These are phyloP conservation scores for Ammospiza caudacuta DNA, from an alignment of 2,113 vertebrate genomes.

Conservation along the genomic window DNA sequence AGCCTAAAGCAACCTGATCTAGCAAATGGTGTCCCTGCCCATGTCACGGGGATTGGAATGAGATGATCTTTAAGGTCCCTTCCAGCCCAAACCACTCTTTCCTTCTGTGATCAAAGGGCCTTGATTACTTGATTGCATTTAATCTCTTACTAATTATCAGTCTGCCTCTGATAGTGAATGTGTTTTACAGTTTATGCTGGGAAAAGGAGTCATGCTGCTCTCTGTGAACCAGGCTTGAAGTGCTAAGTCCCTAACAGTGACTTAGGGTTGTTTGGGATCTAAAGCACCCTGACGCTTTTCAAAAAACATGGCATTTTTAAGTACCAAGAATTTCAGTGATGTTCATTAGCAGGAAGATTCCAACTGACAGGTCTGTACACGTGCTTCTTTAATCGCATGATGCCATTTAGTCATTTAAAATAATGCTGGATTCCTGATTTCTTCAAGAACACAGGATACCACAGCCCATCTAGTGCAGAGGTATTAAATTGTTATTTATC, in stretches of 20 bases:
- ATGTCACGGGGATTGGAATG: background rate
- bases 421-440: background rate
- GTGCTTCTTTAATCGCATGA: background rate
- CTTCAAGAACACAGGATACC: background rate
- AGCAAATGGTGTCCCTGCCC: background rate
- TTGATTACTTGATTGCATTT: background rate
- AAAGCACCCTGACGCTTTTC: background rate
- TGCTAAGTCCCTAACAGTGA: background rate
- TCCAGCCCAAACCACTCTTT: background rate
- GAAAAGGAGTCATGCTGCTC: background rate
- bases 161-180: background rate
- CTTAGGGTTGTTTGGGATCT: background rate
- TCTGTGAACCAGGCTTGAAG: background rate
- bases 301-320: background rate
- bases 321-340: background rate
- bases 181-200: background rate
- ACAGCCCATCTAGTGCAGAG: background rate
- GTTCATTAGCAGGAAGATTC: background rate
- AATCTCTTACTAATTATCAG: constrained; percentile 13
- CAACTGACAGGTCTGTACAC: background rate
- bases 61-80: background rate
- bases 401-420: background rate
- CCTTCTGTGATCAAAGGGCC: background rate
- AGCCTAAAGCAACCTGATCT: background rate
- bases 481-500: background rate